A percentile compares a stretch with the other conserved stretches of the same genome.
These are phyloP conservation scores for Isaurus tuberculatus DNA, from an alignment of 92 coral and sea anemone species.

Conservation along the genomic window DNA sequence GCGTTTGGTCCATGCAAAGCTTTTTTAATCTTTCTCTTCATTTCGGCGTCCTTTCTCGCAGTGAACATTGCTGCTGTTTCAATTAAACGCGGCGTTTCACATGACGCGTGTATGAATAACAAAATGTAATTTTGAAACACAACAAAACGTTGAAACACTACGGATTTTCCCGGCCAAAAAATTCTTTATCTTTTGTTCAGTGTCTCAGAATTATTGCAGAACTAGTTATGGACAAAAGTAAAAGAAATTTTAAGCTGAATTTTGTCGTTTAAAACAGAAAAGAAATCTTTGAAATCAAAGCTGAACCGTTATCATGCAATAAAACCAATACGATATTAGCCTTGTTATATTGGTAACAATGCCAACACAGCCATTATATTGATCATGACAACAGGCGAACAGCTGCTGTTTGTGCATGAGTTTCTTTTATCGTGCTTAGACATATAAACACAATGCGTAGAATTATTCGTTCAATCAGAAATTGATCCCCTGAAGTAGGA, in stretches of 20 bases:
- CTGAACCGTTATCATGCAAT: background rate
- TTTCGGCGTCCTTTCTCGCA: slow-evolving; percentile 75
- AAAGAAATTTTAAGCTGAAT: background rate
- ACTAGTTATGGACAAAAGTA: background rate
- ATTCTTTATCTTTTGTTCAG: background rate
- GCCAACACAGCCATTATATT: background rate
- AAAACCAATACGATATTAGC: background rate
- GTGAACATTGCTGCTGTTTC: slow-evolving; percentile 69
- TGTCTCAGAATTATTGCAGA: background rate
- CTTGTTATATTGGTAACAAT: slow-evolving; percentile 4
- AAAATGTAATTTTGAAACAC: background rate
- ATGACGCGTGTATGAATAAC: background rate
- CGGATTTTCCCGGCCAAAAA: background rate
- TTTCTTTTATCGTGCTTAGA: background rate
- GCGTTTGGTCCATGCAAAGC: slow-evolving; percentile 48
- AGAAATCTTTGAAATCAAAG: background rate
- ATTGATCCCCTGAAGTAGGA: background rate
- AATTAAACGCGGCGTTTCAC: background rate
- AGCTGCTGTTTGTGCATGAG: background rate
- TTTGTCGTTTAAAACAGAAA: background rate
- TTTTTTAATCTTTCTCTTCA: slow-evolving; percentile 73
- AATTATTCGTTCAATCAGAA: background rate
- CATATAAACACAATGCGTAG: background rate
- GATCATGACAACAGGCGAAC: background rate
- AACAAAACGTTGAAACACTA: background rate